Percentiles rank a stretch among this genome's conserved stretches.
phyloP scores from a whole-genome alignment of 64 coral and sea anemone species.

The Actinia equina region DNA sequence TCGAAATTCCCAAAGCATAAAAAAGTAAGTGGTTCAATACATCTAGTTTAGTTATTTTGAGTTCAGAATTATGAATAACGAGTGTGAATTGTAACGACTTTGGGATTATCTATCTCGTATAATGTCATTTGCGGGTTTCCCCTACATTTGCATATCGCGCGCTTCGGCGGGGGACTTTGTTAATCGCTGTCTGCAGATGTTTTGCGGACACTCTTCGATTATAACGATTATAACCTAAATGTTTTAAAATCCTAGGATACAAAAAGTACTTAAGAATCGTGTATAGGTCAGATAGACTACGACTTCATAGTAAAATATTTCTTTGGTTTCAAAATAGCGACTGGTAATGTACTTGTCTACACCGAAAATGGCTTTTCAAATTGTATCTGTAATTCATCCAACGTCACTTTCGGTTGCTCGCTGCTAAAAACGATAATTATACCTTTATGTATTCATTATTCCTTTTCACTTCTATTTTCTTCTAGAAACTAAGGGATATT shows the following conservation, averaged over 20 bases:
- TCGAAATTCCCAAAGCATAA: background rate
- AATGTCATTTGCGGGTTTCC: conserved; percentile 6
- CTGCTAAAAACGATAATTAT: background rate
- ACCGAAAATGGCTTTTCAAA: background rate
- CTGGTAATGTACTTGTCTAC: background rate
- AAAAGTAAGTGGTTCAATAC: background rate
- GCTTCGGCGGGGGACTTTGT: background rate
- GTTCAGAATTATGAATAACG: background rate
- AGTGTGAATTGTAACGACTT: background rate
- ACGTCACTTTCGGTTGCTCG: background rate
- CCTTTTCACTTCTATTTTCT: background rate
- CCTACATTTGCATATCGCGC: conserved; percentile 6
- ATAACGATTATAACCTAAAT: background rate
- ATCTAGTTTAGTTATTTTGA: background rate
- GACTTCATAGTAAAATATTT: background rate
- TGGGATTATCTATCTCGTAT: background rate
- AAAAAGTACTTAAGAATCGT: background rate
- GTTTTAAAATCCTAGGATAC: background rate
- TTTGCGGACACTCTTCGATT: background rate
- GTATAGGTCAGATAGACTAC: background rate
- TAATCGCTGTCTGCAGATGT: background rate
- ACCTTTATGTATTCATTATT: background rate
- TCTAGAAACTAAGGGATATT: background rate
- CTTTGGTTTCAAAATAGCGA: background rate
- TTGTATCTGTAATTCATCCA: background rate